Evolutionary conservation across 2,888 invertebrate species (phyloP).

Genomic region (Hirtodrosophila histrioides): DNA sequence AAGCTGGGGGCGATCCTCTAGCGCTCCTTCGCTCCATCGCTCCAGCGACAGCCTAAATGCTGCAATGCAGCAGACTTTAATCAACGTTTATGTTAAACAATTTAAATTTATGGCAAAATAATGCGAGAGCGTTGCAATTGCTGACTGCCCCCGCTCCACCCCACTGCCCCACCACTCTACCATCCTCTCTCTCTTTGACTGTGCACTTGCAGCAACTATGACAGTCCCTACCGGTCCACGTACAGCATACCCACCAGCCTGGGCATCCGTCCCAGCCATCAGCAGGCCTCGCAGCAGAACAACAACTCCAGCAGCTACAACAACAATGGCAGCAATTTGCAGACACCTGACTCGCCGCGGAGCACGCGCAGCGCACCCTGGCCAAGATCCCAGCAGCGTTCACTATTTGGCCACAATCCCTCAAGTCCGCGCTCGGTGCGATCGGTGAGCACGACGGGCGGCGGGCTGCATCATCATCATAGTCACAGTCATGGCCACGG

Average conservation of each 20-base stretch:
- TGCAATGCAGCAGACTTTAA: constrained; percentile 67
- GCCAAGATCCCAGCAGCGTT: constrained; percentile 90
- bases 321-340: constrained; percentile 78
- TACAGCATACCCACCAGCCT: constrained; percentile 85
- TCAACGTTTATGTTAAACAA: constrained; percentile 80
- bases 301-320: constrained; percentile 81
- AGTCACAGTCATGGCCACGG: constrained; percentile 77
- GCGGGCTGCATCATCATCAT: constrained; percentile 81
- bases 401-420: constrained; percentile 90
- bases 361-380: constrained; percentile 93
- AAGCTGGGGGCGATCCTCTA: constrained; percentile 34
- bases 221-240: constrained; percentile 85
- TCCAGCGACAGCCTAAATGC: constrained; percentile 66
- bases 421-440: constrained; percentile 93
- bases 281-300: constrained; percentile 67
- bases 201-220: constrained; percentile 81
- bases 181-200: background rate
- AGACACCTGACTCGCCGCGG: constrained; percentile 89
- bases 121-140: constrained; percentile 74
- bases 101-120: constrained; percentile 82
- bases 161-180: background rate
- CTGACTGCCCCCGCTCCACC: constrained; percentile 45
- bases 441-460: constrained; percentile 86
- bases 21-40: background rate
- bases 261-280: constrained; percentile 83